Base-by-base conservation (phyloP, 2,888 invertebrate species). In the Phrixothrix hirtus region DNA sequence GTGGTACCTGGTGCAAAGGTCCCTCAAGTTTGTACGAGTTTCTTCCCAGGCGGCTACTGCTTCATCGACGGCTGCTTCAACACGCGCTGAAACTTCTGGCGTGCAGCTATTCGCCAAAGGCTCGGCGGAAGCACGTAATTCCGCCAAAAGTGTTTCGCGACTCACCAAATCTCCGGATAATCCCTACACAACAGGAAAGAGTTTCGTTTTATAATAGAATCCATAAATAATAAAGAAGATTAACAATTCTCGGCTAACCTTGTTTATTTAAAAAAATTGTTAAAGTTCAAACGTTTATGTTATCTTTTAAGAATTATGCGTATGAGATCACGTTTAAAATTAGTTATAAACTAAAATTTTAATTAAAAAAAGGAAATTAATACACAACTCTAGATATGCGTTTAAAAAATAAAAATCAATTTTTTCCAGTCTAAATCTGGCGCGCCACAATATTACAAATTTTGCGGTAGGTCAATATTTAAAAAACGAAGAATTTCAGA, bases 11-110 rank as follows among this genome's bases (percentile, higher is more conserved):
- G 75, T 85, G 73, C 89, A 89, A 61, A 92, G 81, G 63, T 87
- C 85, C 60, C 84, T 83, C 59, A 92, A 81, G 72, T 88, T 87
- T 61, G 82, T 80, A 71, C 87, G 85, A n/a, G 91, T 91, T 66
- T 87, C 87, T 65, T 88, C 83, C 81, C 91, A 92, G 27, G 89
- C 87, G 2, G 85, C 82, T 9, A 88, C 87, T 10, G 90, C 90
- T 67, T 88, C 86, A 71, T 87, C 85, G 32, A 92, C 86, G 36
- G 89, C 88, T 1, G 86, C 81, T 60, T 86, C 83, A 56, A 92
- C 86, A 65, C 82, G 81, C 55, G 86, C 85, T 6, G 87, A 84
- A 45, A 91, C 85, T 65, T 85, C 81, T 1, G 87, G 83, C 67
- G 86, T 82, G 68, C 87, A 85, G 67, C 81, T 79, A 55, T 85